phyloP scores from a whole-genome alignment of 2,888 invertebrate genomes.

The Xestia xanthographa region DNA sequence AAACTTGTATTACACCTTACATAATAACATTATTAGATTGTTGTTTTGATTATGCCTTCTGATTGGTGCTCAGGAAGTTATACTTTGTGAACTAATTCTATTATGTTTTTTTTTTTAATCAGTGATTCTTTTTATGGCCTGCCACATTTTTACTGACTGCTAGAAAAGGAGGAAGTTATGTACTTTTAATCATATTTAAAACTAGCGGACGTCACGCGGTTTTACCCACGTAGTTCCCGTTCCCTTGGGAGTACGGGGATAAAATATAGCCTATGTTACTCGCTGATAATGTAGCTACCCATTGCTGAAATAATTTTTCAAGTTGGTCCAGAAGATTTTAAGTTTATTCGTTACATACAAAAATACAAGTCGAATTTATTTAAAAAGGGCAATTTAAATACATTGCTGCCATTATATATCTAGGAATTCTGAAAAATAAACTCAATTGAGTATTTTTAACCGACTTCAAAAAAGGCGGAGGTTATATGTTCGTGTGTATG shows the following conservation, averaged over 20 bases:
- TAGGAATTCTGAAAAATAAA: neutral
- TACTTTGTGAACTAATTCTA: neutral
- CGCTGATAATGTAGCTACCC: too few relatives aligned
- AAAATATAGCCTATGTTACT: too few relatives aligned
- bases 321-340: too few relatives aligned
- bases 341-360: too few relatives aligned
- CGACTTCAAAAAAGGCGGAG: too few relatives aligned
- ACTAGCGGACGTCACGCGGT: too few relatives aligned
- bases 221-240: too few relatives aligned
- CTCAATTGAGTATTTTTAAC: neutral
- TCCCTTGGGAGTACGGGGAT: too few relatives aligned
- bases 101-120: neutral
- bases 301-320: too few relatives aligned
- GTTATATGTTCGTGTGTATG: too few relatives aligned
- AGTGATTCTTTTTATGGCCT: neutral
- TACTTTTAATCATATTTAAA: neutral
- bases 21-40: slow-evolving; percentile 24
- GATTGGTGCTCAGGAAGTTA: slow-evolving; percentile 20
- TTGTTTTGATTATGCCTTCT: neutral
- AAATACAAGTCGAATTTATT: neutral
- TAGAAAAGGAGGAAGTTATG: neutral
- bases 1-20: slow-evolving; percentile 25
- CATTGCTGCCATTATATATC: neutral
- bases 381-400: neutral
- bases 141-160: neutral